Evolutionary conservation across 2,797 vertebrate species (phyloP), one percentile per base, ranked within the genome.

Genomic region (Orientallactaga sibirica): DNA sequence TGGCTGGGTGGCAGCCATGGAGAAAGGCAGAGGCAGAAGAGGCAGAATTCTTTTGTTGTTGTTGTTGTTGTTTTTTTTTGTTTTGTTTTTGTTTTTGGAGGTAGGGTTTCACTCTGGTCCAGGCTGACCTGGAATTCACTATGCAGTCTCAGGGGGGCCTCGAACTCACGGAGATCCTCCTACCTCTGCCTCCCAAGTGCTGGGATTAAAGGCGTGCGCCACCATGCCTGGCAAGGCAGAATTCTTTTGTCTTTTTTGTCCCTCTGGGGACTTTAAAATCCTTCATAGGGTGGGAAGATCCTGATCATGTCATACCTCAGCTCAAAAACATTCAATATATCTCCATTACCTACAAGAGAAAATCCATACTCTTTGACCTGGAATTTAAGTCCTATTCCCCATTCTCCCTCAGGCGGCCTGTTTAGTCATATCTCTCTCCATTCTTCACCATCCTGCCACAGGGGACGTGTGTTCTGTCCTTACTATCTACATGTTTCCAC

Each of bases 251-350:
- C 55, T 58, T 58, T 58, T 58, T 58, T 58, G 55, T 29, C 71
- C 27, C 75, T 76, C 79, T 92, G 58, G n/a, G 62, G 52, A 82
- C 74, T 67, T 79, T 81, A 58, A 81, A 88, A 67, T 82, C 67
- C 86, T 71, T 78, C 74, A 85, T 86, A 90, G 27, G 9, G 61
- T 55, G 41, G 14, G 43, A 29, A 20, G 48, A 76, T 29, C 66
- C 64, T 81, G 68, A 52, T 85, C 58, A 43, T n/a, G n/a, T 33
- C 43, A 55, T 61, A 25, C 29, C 66, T 82, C 85, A 24, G 33
- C 82, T 90, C 55, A 61, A 33, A 93, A 86, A 27, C 48, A 37
- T 58, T 85, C 58, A 77, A 0, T 37, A 41, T 43, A 70, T 83
- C 16, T 20, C 76, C 27, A 66, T 66, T 55, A 37, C 79, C 55